Percentiles rank a stretch among this genome's conserved stretches.
These are phyloP conservation scores for Smittia sp. DNA, from an alignment of 2,888 invertebrate species.

Conservation along the genomic window DNA sequence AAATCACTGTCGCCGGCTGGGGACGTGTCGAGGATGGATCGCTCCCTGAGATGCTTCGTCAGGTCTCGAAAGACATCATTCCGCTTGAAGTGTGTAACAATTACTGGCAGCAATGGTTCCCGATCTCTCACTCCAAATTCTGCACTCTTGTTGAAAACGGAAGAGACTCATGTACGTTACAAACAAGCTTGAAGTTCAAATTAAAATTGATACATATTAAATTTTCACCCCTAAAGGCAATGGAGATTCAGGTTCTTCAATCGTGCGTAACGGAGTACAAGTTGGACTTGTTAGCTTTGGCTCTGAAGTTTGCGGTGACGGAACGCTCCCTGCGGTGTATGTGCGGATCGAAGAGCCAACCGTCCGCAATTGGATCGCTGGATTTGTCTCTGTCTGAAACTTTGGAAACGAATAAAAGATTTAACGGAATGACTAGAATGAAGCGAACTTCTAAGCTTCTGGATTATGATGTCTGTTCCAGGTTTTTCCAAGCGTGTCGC, in stretches of 20 bases:
- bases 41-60: neutral
- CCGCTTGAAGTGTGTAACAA: neutral
- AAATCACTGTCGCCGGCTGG: constrained; percentile 25
- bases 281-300: constrained; percentile 13
- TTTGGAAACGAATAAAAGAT: too few relatives aligned
- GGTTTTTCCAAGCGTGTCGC: too few relatives aligned
- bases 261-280: neutral
- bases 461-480: too few relatives aligned
- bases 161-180: neutral
- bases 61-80: neutral
- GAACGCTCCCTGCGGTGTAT: neutral
- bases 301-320: neutral
- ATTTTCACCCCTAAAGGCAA: neutral
- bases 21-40: constrained; percentile 23
- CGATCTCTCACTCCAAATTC: neutral
- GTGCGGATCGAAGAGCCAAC: neutral
- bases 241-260: neutral
- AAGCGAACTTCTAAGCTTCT: too few relatives aligned
- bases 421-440: too few relatives aligned
- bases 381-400: too few relatives aligned
- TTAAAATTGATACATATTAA: neutral
- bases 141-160: neutral
- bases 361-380: neutral
- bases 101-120: neutral
- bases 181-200: neutral